phyloP scores from a whole-genome alignment of 2,888 invertebrate species.

The Agrenia bidenticulata region DNA sequence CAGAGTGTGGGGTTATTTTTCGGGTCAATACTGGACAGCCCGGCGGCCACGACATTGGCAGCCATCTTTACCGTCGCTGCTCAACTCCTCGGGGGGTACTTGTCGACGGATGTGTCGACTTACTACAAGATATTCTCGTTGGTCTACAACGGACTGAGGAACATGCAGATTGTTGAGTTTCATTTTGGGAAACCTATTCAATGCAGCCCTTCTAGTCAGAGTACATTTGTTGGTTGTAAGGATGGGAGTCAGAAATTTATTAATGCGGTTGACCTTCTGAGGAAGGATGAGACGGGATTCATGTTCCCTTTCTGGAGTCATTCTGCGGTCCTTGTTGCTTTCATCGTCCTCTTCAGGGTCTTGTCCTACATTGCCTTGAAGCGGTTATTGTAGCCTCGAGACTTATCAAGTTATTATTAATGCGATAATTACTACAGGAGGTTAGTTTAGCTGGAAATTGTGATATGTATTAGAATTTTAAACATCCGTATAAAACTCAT shows the following conservation, averaged over 20 bases:
- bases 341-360: slow-evolving; percentile 29
- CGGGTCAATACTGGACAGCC: slow-evolving; percentile 73
- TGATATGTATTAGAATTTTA: no score
- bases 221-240: slow-evolving; percentile 28
- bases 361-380: slow-evolving; percentile 29
- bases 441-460: no score
- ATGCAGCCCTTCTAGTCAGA: slow-evolving; percentile 4
- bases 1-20: slow-evolving; percentile 75
- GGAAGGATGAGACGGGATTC: slow-evolving; percentile 21
- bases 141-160: slow-evolving; percentile 77
- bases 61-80: slow-evolving; percentile 74
- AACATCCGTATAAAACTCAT: no score
- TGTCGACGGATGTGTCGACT: slow-evolving; percentile 70
- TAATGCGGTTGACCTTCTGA: slow-evolving; percentile 28
- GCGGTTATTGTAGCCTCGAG: slow-evolving; percentile 20
- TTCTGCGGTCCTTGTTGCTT: slow-evolving; percentile 28
- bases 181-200: slow-evolving; percentile 66
- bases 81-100: slow-evolving; percentile 73
- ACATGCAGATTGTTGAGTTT: slow-evolving; percentile 77
- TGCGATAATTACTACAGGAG: not conserved
- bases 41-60: slow-evolving; percentile 73
- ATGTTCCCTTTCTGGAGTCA: slow-evolving; percentile 40
- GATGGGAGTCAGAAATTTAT: slow-evolving; percentile 16
- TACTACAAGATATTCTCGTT: slow-evolving; percentile 73
- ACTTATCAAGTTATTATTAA: not conserved